Conservation (phyloP, 2,797 vertebrate genomes). For the Thamnophis elegans region DNA sequence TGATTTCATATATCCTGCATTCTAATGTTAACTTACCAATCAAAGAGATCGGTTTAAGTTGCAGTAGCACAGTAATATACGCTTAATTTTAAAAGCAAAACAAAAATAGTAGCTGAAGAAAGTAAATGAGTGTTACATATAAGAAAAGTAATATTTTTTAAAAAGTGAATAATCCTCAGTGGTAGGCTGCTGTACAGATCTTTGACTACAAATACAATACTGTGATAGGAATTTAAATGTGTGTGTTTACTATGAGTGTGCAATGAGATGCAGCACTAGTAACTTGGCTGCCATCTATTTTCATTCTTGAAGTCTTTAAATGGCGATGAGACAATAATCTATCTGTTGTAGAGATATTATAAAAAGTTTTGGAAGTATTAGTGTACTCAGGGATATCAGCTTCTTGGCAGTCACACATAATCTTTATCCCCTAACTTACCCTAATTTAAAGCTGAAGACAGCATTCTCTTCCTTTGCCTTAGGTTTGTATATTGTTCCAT, state of each 20-base stretch:
- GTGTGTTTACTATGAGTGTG: background rate
- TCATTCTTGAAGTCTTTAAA: background rate
- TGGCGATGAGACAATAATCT: background rate
- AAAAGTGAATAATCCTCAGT: background rate
- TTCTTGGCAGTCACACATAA: background rate
- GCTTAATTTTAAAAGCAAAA: constrained; percentile 53
- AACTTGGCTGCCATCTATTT: background rate
- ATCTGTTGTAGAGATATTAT: background rate
- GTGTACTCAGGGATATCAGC: background rate
- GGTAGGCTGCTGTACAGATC: background rate
- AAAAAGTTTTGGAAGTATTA: background rate
- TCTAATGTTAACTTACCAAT: background rate
- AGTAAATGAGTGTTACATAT: constrained; percentile 52
- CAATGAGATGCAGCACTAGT: background rate
- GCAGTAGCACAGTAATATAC: constrained; percentile 39
- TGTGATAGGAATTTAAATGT: background rate
- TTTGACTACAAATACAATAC: background rate
- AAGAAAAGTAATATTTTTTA: constrained; percentile 38
- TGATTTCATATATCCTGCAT: background rate
- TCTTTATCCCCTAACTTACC: constrained; percentile 28
- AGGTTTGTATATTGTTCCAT: constrained; percentile 49
- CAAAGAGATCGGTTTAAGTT: background rate
- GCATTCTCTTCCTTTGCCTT: constrained; percentile 40
- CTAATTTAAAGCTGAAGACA: constrained; percentile 54
- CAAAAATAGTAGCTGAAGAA: constrained; percentile 48